Percentiles rank a stretch among this genome's conserved stretches.
phyloP scores from a whole-genome alignment of 1,140 invertebrate genomes.

The Drosophila ercepeae region DNA sequence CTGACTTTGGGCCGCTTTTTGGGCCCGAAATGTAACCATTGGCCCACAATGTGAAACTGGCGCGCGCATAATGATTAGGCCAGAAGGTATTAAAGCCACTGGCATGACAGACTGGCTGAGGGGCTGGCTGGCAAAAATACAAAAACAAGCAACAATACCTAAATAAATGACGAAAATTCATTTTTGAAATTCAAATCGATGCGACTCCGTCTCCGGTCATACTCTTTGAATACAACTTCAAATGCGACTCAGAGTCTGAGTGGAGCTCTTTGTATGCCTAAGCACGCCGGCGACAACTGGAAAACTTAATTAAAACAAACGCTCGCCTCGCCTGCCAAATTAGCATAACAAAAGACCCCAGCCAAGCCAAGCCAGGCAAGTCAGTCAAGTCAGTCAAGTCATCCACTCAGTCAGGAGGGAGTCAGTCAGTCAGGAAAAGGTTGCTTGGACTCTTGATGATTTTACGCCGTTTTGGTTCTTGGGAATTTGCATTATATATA shows the following conservation, averaged over 20 bases:
- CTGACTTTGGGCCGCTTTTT: constrained; percentile 15
- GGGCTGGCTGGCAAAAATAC: not conserved
- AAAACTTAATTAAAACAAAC: constrained; percentile 79
- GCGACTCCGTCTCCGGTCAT: constrained; percentile 14
- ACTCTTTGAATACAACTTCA: not conserved
- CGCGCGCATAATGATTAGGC: constrained; percentile 58
- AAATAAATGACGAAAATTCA: constrained; percentile 47
- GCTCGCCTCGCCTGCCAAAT: constrained; percentile 74
- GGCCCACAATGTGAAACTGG: constrained; percentile 43
- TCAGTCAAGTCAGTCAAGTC: constrained; percentile 57
- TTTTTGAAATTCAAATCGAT: constrained; percentile 68
- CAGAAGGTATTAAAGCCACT: constrained; percentile 12
- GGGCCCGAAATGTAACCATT: constrained; percentile 13
- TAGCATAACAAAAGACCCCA: constrained; percentile 70
- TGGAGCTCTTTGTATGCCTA: constrained; percentile 58
- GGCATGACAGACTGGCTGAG: not conserved
- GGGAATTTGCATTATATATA: constrained; percentile 59
- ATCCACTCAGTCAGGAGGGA: constrained; percentile 30
- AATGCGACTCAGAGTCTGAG: constrained; percentile 28
- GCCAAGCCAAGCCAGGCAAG: constrained; percentile 7
- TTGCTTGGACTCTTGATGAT: constrained; percentile 54
- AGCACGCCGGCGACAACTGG: constrained; percentile 53
- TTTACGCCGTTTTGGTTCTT: constrained; percentile 52
- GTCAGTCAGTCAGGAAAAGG: constrained; percentile 44
- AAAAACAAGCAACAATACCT: constrained; percentile 26